phyloP scores from a whole-genome alignment of 2,797 vertebrate genomes.

The Cyclopterus lumpus region DNA sequence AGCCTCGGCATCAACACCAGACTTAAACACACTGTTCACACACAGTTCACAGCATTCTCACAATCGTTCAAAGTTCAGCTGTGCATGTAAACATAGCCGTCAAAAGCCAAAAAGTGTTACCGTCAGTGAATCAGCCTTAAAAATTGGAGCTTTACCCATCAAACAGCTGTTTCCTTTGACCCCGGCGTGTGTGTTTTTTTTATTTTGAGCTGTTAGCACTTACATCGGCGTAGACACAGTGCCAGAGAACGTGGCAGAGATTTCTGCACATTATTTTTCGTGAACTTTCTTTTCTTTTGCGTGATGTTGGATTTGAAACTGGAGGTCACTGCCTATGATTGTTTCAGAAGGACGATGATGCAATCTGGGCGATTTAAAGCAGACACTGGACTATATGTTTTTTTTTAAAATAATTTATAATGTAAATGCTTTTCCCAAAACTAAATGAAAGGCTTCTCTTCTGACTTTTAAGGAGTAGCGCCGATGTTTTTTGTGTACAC shows the following conservation, averaged over 20 bases:
- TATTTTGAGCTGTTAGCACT: slow-evolving; percentile 79
- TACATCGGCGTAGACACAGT: slow-evolving; percentile 68
- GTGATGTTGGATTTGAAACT: slow-evolving; percentile 69
- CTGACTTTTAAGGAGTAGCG: slow-evolving; percentile 37
- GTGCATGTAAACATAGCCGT: slow-evolving; percentile 68
- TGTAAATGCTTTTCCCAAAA: slow-evolving; percentile 64
- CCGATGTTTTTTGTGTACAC: slow-evolving; percentile 44
- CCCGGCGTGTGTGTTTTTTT: slow-evolving; percentile 31
- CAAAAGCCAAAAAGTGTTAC: slow-evolving; percentile 64
- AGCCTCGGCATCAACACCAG: slow-evolving; percentile 20
- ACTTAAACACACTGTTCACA: slow-evolving; percentile 28
- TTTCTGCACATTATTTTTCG: slow-evolving; percentile 74
- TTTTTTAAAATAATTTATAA: slow-evolving; percentile 64
- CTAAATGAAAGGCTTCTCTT: slow-evolving; percentile 53
- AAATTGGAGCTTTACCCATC: slow-evolving; percentile 59
- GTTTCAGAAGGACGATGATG: slow-evolving; percentile 63
- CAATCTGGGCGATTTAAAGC: slow-evolving; percentile 61
- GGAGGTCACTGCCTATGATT: slow-evolving; percentile 74
- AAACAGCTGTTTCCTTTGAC: slow-evolving; percentile 54
- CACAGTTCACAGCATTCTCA: slow-evolving; percentile 36
- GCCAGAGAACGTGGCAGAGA: slow-evolving; percentile 66
- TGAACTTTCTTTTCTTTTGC: slow-evolving; percentile 20
- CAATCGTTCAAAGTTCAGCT: not conserved
- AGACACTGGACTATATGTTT: slow-evolving; percentile 84
- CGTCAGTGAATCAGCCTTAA: slow-evolving; percentile 80